A percentile compares a stretch with the other conserved stretches of the same genome.
These are phyloP conservation scores for Rhaphigaster nebulosa DNA, from an alignment of 2,888 invertebrate species.

Conservation along the genomic window DNA sequence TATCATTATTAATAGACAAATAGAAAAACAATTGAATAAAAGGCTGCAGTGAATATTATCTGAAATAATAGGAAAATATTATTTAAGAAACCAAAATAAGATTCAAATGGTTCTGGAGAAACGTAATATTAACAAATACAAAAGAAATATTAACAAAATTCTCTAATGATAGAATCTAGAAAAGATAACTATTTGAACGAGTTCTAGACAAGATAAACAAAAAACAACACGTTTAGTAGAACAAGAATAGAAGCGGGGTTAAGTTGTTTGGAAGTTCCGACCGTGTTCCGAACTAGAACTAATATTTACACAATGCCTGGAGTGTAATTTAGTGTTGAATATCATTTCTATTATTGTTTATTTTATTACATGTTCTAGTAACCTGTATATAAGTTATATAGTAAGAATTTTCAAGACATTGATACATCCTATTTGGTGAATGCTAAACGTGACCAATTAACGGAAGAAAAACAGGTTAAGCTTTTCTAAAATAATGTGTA, in stretches of 20 bases:
- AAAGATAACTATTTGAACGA: slow-evolving; percentile 1
- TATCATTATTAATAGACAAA: no score
- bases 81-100: no score
- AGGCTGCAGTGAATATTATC: no score
- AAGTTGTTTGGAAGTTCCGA: neutral
- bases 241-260: neutral
- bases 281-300: no score
- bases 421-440: no score
- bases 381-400: no score
- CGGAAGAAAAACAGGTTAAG: no score
- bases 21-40: no score
- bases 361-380: neutral
- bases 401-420: no score
- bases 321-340: neutral
- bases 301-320: neutral
- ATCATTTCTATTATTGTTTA: neutral
- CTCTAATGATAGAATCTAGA: neutral
- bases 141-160: neutral
- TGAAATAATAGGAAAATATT: no score
- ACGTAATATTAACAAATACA: neutral
- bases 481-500: no score
- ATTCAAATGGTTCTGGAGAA: neutral
- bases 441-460: no score
- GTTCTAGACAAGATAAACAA: neutral
- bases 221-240: neutral